Percentiles rank a stretch among this genome's conserved stretches.
Evolutionary conservation across 2,888 invertebrate species (phyloP).

Genomic region (Diachrysia chrysitis): DNA sequence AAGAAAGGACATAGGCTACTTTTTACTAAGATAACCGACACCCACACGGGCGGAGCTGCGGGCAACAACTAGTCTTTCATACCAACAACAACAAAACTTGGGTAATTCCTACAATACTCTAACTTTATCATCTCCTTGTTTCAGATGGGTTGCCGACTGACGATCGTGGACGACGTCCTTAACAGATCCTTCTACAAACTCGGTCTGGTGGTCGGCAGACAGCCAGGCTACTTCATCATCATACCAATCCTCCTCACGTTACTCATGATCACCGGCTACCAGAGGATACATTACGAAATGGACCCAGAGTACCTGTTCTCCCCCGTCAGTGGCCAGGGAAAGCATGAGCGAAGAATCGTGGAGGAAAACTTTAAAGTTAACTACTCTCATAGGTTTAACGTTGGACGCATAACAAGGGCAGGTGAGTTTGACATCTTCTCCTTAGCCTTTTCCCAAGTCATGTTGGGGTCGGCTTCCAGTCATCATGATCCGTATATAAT

Average conservation of each 20-base stretch:
- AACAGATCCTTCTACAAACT: slow-evolving; percentile 95
- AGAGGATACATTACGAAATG: slow-evolving; percentile 95
- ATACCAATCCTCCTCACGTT: slow-evolving; percentile 94
- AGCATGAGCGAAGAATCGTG: slow-evolving; percentile 94
- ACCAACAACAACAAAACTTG: too few relatives aligned
- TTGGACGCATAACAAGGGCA: slow-evolving; percentile 95
- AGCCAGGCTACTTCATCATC: slow-evolving; percentile 96
- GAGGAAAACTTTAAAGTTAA: slow-evolving; percentile 96
- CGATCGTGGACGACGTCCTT: slow-evolving; percentile 94
- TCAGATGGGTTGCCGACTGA: slow-evolving; percentile 93
- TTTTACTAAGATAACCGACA: too few relatives aligned
- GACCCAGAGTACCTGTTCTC: slow-evolving; percentile 98
- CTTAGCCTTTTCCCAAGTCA: too few relatives aligned
- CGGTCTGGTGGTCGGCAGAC: slow-evolving; percentile 93
- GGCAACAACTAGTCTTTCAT: too few relatives aligned
- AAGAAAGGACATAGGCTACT: too few relatives aligned
- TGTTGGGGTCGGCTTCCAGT: too few relatives aligned
- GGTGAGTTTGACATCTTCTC: slow-evolving; percentile 91
- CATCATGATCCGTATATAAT: too few relatives aligned
- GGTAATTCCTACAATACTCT: too few relatives aligned
- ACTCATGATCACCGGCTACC: slow-evolving; percentile 96
- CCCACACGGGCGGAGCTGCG: too few relatives aligned
- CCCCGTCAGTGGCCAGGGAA: slow-evolving; percentile 95
- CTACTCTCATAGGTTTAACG: slow-evolving; percentile 95
- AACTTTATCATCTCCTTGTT: slow-evolving; percentile 63